Conservation (phyloP, 2,113 vertebrate genomes). For the Ahaetulla prasina region DNA sequence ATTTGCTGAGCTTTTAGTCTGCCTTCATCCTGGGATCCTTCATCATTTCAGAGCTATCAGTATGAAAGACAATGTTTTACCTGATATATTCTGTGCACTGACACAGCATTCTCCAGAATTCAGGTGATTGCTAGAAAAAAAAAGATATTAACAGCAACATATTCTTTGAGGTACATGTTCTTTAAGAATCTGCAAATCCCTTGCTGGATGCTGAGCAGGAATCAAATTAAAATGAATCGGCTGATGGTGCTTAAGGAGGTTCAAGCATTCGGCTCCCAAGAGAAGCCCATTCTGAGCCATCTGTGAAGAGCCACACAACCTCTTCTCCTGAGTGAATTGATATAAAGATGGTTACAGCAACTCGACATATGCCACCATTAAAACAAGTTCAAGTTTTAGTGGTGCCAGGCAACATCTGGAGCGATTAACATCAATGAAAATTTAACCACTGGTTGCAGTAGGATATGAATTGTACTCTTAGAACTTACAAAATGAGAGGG, state of each 20-base stretch:
- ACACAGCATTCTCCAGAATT: not conserved
- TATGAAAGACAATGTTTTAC: not conserved
- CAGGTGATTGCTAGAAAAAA: not conserved
- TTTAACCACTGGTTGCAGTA: not conserved
- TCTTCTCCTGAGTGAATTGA: not conserved
- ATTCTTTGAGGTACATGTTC: not conserved
- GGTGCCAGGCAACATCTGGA: not conserved
- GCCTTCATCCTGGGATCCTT: fast-evolving
- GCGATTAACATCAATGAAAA: not conserved
- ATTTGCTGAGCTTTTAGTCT: not conserved
- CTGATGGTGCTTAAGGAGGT: not conserved
- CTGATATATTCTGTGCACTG: not conserved
- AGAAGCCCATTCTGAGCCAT: not conserved
- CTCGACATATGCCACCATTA: not conserved
- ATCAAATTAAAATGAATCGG: not conserved
- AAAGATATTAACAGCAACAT: not conserved
- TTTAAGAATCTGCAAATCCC: not conserved
- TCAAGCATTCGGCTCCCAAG: not conserved
- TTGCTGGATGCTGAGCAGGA: not conserved
- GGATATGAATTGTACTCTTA: not conserved
- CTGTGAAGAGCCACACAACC: not conserved
- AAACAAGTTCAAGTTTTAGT: not conserved
- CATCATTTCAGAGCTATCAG: not conserved
- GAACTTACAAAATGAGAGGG: not conserved
- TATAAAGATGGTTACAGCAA: not conserved